Conservation (phyloP, 2,797 vertebrate genomes). For the Liparis tanakae region DNA sequence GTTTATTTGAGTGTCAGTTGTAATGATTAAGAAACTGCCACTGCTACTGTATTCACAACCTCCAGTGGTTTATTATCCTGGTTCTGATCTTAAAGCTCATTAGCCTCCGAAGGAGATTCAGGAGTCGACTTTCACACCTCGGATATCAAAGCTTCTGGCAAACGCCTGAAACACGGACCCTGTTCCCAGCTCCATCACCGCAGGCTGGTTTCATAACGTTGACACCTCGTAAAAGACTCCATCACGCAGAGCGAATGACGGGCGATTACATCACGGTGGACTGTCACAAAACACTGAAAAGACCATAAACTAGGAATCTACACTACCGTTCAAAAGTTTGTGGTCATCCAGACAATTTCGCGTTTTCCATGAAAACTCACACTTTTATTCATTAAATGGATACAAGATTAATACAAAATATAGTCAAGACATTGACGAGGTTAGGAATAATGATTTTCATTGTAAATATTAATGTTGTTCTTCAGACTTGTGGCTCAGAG, state of each 20-base stretch:
- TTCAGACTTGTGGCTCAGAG: no score
- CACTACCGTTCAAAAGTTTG: no score
- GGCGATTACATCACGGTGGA: neutral
- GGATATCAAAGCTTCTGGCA: constrained; percentile 4
- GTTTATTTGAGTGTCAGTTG: neutral
- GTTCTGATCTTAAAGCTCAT: neutral
- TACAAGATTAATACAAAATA: no score
- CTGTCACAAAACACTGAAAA: constrained; percentile 1
- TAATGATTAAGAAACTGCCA: neutral
- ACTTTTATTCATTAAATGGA: no score
- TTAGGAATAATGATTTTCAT: no score
- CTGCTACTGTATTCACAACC: neutral
- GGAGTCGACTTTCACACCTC: neutral
- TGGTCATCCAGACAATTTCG: no score
- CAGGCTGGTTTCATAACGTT: constrained; percentile 5
- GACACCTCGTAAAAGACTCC: neutral
- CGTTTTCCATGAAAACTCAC: no score
- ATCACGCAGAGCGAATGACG: neutral
- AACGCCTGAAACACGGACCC: neutral
- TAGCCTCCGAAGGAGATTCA: neutral
- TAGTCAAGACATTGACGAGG: no score
- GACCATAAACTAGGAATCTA: neutral
- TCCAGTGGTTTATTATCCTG: neutral
- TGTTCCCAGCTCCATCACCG: neutral
- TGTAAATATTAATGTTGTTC: no score